Evolutionary conservation across 2,888 invertebrate species (phyloP).

Genomic region (Acrocyrtus sp.): DNA sequence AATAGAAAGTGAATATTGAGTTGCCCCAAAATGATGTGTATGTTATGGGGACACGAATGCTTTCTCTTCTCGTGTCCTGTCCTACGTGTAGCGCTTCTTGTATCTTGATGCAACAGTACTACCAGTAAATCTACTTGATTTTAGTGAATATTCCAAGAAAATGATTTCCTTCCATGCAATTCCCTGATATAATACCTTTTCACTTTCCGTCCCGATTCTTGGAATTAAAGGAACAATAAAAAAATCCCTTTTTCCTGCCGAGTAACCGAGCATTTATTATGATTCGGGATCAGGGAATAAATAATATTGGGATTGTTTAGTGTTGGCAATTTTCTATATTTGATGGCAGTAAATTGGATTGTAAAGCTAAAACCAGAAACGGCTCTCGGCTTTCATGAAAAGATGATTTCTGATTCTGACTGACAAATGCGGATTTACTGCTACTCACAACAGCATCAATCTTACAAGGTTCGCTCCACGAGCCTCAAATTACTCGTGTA

Average conservation of each 20-base stretch:
- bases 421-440: background rate
- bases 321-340: background rate
- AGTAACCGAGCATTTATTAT: too few species aligned
- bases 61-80: too few species aligned
- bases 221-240: background rate
- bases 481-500: too few species aligned
- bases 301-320: background rate
- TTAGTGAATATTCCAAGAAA: too few species aligned
- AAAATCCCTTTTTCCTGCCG: too few species aligned
- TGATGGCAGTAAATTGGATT: background rate
- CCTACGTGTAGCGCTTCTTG: too few species aligned
- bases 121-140: too few species aligned
- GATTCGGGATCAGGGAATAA: background rate
- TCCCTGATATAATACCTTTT: background rate
- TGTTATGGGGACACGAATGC: too few species aligned
- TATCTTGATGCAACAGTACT: too few species aligned
- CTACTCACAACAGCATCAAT: background rate
- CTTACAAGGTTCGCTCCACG: background rate
- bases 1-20: too few species aligned
- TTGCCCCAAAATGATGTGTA: too few species aligned
- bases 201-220: constrained; percentile 11
- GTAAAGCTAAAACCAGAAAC: background rate
- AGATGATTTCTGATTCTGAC: background rate
- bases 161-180: too few species aligned
- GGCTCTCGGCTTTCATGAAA: background rate